Conservation (phyloP, 1,140 invertebrate genomes). For the Zaprionus tsacasi region DNA sequence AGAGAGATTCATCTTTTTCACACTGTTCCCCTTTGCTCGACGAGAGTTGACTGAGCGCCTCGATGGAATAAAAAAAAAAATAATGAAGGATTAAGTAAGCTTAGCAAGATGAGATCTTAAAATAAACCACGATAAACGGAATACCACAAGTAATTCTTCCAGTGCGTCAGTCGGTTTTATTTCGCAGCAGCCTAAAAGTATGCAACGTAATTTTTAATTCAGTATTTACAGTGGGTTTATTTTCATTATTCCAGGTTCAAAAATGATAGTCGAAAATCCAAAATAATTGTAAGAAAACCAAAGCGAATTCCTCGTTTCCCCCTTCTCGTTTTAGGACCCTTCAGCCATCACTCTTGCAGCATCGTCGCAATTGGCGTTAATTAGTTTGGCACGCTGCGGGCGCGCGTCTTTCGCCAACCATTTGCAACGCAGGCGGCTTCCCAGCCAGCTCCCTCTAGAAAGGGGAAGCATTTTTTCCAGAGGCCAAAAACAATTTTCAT, state of each 20-base stretch:
- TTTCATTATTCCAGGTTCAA: no score
- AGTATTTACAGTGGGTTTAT: no score
- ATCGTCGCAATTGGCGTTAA: conserved; percentile 69
- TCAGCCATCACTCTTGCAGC: conserved; percentile 52
- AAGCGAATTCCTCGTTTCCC: background rate
- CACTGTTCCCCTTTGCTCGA: background rate
- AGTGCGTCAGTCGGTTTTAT: background rate
- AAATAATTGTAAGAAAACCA: background rate
- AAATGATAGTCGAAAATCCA: background rate
- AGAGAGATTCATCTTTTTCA: conserved; percentile 25
- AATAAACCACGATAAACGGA: background rate
- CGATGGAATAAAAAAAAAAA: background rate
- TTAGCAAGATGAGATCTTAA: background rate
- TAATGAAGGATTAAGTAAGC: background rate
- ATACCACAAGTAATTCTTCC: background rate
- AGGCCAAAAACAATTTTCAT: conserved; percentile 74
- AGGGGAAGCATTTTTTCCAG: conserved; percentile 42
- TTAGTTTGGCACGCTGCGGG: conserved; percentile 77
- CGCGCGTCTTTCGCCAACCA: conserved; percentile 50
- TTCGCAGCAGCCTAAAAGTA: background rate
- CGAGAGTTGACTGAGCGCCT: background rate
- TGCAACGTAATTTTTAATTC: background rate
- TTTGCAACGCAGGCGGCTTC: no score
- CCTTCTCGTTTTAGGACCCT: background rate
- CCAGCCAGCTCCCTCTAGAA: no score